These are phyloP conservation scores for Synanthedon tipuliformis DNA, from an alignment of 2,888 invertebrate genomes.

Conservation along the genomic window DNA sequence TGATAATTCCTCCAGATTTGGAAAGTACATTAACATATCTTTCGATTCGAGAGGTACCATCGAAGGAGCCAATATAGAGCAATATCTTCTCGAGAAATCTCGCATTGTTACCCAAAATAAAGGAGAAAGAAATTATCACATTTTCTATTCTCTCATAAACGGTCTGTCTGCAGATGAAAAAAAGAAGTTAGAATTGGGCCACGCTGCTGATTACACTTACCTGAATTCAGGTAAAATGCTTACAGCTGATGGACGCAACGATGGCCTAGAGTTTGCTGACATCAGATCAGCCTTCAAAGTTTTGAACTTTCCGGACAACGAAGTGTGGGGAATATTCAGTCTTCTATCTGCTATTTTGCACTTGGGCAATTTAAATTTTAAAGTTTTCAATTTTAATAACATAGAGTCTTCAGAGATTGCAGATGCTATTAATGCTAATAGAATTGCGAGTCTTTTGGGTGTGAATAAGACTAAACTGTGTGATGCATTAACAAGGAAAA, in stretches of 20 bases:
- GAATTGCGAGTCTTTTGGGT: constrained; percentile 78
- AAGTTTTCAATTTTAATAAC: constrained; percentile 79
- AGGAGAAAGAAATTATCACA: constrained; percentile 95
- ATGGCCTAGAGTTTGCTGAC: constrained; percentile 86
- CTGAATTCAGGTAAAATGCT: constrained; percentile 83
- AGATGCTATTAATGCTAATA: constrained; percentile 76
- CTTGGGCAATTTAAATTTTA: constrained; percentile 91
- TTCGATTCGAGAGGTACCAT: constrained; percentile 87
- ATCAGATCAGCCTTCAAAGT: constrained; percentile 94
- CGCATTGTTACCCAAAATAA: constrained; percentile 89
- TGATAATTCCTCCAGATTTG: constrained; percentile 96
- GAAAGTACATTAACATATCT: constrained; percentile 93
- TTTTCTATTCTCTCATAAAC: constrained; percentile 91
- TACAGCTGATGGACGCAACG: constrained; percentile 85
- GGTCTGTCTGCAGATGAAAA: constrained; percentile 86
- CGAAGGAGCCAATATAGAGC: constrained; percentile 94
- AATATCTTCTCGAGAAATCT: constrained; percentile 94
- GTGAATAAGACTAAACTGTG: constrained; percentile 77
- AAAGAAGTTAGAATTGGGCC: constrained; percentile 78
- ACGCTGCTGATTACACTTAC: constrained; percentile 82
- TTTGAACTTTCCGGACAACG: constrained; percentile 85
- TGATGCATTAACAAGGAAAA: constrained; percentile 86
- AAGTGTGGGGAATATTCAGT: constrained; percentile 86
- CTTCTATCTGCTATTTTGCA: constrained; percentile 90
- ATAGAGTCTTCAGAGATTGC: constrained; percentile 89